These are phyloP conservation scores for Ostrea denselamellosa DNA, from an alignment of 1,140 invertebrate genomes.

Conservation along the genomic window DNA sequence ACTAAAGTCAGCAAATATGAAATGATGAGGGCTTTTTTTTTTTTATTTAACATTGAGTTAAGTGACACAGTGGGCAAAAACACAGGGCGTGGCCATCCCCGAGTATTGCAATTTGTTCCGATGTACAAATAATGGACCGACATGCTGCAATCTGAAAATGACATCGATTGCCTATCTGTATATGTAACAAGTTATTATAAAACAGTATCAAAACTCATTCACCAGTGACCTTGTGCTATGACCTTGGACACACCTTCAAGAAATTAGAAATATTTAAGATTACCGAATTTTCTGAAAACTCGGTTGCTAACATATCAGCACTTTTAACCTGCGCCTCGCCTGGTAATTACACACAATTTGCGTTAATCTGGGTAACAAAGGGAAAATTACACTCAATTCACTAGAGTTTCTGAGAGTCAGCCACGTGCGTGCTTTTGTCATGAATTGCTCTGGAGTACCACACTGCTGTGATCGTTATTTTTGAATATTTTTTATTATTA, in stretches of 20 bases:
- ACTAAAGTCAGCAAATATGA: too few relatives aligned
- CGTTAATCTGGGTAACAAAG: not conserved
- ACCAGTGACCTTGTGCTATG: not conserved
- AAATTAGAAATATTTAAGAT: not conserved
- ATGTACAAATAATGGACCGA: too few relatives aligned
- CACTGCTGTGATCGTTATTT: not conserved
- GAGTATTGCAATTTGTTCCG: too few relatives aligned
- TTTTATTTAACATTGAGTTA: too few relatives aligned
- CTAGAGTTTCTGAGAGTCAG: not conserved
- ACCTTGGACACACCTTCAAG: not conserved
- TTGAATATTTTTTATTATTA: not conserved
- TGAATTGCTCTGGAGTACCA: not conserved
- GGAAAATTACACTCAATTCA: not conserved
- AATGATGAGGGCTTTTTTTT: too few relatives aligned
- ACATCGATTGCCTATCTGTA: too few relatives aligned
- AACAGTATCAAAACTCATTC: too few relatives aligned
- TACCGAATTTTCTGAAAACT: constrained; percentile 11
- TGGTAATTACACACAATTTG: not conserved
- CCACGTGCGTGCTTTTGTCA: not conserved
- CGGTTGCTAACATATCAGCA: not conserved
- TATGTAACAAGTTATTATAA: too few relatives aligned
- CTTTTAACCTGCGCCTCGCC: not conserved
- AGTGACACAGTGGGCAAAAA: too few relatives aligned
- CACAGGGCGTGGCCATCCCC: too few relatives aligned
- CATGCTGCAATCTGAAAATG: too few relatives aligned